These are phyloP conservation scores for Hyperoplus immaculatus DNA, from an alignment of 2,797 vertebrate genomes.

Conservation along the genomic window DNA sequence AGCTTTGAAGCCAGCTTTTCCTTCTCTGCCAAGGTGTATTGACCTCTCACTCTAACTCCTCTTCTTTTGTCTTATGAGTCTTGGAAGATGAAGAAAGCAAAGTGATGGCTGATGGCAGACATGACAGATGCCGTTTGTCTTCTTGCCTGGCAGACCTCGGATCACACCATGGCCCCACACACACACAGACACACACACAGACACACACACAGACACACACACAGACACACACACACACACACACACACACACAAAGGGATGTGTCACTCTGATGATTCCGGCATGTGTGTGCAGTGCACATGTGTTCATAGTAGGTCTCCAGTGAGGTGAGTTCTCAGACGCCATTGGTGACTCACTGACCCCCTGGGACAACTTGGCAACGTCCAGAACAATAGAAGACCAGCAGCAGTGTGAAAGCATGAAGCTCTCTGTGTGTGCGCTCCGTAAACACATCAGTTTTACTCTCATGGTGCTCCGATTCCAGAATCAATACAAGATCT, in stretches of 20 bases:
- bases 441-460: slow-evolving; percentile 45
- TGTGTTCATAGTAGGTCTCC: slow-evolving; percentile 46
- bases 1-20: slow-evolving; percentile 37
- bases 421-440: slow-evolving; percentile 32
- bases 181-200: slow-evolving; percentile 19
- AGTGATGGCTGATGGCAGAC: slow-evolving; percentile 56
- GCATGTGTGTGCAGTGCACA: slow-evolving; percentile 9
- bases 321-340: slow-evolving; percentile 43
- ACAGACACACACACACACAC: background rate
- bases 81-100: slow-evolving; percentile 60
- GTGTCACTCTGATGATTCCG: slow-evolving; percentile 38
- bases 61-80: slow-evolving; percentile 26
- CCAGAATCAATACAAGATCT: slow-evolving; percentile 53
- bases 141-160: slow-evolving; percentile 65
- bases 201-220: slow-evolving; percentile 25
- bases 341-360: slow-evolving; percentile 60
- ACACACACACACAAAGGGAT: slow-evolving; percentile 43
- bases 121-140: slow-evolving; percentile 53
- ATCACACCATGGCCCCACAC: slow-evolving; percentile 55
- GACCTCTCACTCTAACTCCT: slow-evolving; percentile 33
- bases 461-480: slow-evolving; percentile 18
- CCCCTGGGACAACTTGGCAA: slow-evolving; percentile 40
- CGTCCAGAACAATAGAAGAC: slow-evolving; percentile 31
- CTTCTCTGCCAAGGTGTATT: slow-evolving; percentile 32
- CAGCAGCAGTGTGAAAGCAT: slow-evolving; percentile 26